Conservation (phyloP, 37 sponge, comb jelly and placozoan species). For the Spongilla lacustris region DNA sequence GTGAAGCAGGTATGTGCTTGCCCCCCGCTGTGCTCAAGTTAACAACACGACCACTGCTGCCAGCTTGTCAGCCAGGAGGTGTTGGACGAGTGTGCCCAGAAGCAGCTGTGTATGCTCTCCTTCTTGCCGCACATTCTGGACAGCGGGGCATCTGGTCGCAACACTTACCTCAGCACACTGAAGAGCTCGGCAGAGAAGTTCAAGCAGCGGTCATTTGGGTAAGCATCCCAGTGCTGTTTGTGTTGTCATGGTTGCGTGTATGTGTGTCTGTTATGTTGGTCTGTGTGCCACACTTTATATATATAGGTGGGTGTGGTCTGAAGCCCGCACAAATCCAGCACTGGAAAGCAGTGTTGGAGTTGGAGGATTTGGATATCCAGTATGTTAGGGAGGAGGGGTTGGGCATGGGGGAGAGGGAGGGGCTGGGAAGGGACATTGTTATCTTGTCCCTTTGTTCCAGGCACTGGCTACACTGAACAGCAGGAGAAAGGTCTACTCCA, state of each 20-base stretch:
- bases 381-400: background rate
- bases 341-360: slow-evolving; percentile 86
- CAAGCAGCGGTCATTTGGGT: slow-evolving; percentile 91
- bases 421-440: background rate
- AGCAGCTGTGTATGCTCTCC: slow-evolving; percentile 86
- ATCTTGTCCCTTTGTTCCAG: background rate
- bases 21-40: too few relatives aligned
- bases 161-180: slow-evolving; percentile 64
- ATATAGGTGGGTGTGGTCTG: slow-evolving; percentile 92
- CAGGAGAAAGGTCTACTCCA: slow-evolving; percentile 76
- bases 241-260: background rate
- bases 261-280: background rate
- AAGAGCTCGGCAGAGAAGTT: slow-evolving; percentile 73
- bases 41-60: too few relatives aligned
- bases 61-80: slow-evolving; percentile 75
- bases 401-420: too few relatives aligned
- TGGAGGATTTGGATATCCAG: slow-evolving; percentile 99
- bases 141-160: slow-evolving; percentile 79
- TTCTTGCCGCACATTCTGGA: slow-evolving; percentile 98
- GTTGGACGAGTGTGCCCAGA: slow-evolving; percentile 78
- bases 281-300: background rate
- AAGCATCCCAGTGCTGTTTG: background rate
- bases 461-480: slow-evolving; percentile 83
- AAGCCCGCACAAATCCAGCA: slow-evolving; percentile 69
- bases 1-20: slow-evolving; percentile 71